phyloP scores from a whole-genome alignment of 2,888 invertebrate species.

The Pyralis farinalis region DNA sequence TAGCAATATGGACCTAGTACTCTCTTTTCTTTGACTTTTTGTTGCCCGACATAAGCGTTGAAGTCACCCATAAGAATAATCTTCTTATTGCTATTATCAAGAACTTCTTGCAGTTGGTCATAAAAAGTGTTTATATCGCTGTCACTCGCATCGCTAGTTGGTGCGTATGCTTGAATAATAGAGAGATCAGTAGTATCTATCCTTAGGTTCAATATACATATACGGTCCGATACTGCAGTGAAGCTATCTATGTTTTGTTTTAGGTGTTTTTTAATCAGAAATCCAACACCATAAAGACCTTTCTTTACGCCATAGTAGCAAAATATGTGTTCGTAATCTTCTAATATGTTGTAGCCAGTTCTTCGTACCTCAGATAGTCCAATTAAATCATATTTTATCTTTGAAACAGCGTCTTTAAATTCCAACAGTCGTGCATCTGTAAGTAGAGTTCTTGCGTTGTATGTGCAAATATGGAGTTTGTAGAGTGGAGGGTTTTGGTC shows the following conservation, averaged over 20 bases:
- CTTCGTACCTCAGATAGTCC: conserved; percentile 21
- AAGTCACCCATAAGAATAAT: conserved; percentile 19
- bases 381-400: conserved; percentile 22
- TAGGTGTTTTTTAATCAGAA: conserved; percentile 16
- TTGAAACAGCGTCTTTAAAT: conserved; percentile 11
- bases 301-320: conserved; percentile 19
- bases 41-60: conserved; percentile 21
- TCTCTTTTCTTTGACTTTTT: conserved; percentile 16
- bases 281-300: conserved; percentile 21
- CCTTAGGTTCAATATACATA: conserved; percentile 17
- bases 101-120: conserved; percentile 12
- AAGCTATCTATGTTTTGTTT: conserved; percentile 20
- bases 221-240: conserved; percentile 16
- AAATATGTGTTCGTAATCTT: conserved; percentile 21
- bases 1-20: conserved; percentile 19
- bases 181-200: conserved; percentile 8
- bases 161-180: conserved; percentile 22
- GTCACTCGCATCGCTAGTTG: conserved; percentile 17
- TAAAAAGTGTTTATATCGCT: conserved; percentile 18
- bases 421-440: conserved; percentile 17
- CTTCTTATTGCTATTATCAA: conserved; percentile 12
- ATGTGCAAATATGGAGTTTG: conserved; percentile 11
- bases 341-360: conserved; percentile 19
- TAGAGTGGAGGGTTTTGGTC: conserved; percentile 23
- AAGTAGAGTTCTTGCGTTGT: conserved; percentile 21